Evolutionary conservation across 1,140 invertebrate species (phyloP), one percentile per base, ranked within the genome.

Genomic region (Diabrotica undecimpunctata): DNA sequence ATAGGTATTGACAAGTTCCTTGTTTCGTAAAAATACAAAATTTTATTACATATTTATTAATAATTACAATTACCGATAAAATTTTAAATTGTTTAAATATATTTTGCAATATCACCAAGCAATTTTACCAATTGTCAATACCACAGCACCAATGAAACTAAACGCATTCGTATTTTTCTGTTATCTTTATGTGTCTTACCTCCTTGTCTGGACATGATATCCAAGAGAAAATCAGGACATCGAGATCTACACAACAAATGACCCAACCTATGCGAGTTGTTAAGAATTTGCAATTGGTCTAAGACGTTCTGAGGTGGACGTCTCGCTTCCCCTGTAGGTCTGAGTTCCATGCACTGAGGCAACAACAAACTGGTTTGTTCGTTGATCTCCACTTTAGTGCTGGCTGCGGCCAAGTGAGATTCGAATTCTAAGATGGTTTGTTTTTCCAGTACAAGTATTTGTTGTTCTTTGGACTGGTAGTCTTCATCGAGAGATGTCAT

Each of bases 381-480:
- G 4, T 92, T 97, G 66, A 98, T 95, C 13, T 92, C 88, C 12
- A 90, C 85, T 80, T 90, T 87, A 11, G 92, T 94, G 67, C 93
- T 93, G 50, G 88, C 90, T 6, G 93, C 93, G 0, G 96, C 96
- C 37, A 98, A 81, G 81, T 97, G 93, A 0, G 87, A 87, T 82
- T 99, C 96, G 80, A 97, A 96, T 79, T 96, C 91, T 0, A 98
- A 76, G 68, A 98, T 95, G 69, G 87, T 84, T 70, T 92, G 88
- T 68, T 90, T 89, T 79, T 96, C 94, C 8, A 91, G 71, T 7
- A 86, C 83, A 14, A 85, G 79, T 12, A 91, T 83, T 79, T 93
- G 88, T 35, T 87, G 77, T 76, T 79, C 73, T 54, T 75, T 73
- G 3, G 62, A 67, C 55, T 73, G 70, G 54, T 67, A 76, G 61